These are phyloP conservation scores for Zygogramma bicolorata DNA, from an alignment of 2,888 invertebrate species.

Conservation along the genomic window DNA sequence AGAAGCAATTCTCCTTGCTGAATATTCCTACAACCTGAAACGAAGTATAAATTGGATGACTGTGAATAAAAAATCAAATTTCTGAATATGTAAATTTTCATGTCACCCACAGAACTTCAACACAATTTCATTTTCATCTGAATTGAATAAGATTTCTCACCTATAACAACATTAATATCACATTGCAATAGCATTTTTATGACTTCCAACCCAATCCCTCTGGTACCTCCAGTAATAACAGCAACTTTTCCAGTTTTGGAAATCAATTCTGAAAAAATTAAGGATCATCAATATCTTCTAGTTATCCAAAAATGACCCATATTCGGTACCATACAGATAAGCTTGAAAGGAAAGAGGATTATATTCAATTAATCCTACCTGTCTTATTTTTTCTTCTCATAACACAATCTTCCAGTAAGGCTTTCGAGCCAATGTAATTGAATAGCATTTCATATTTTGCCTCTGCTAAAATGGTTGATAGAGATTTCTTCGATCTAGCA, in stretches of 20 bases:
- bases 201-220: slow-evolving; percentile 86
- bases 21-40: slow-evolving; percentile 79
- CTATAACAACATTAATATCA: slow-evolving; percentile 81
- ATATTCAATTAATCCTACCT: slow-evolving; percentile 62
- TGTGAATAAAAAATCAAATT: no score
- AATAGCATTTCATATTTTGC: slow-evolving; percentile 71
- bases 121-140: no score
- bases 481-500: slow-evolving; percentile 69
- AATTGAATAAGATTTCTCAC: slow-evolving; percentile 67
- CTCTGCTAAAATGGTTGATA: slow-evolving; percentile 70
- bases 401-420: slow-evolving; percentile 73
- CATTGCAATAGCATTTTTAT: slow-evolving; percentile 81
- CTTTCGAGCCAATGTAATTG: slow-evolving; percentile 72
- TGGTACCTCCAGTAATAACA: slow-evolving; percentile 87
- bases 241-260: slow-evolving; percentile 76
- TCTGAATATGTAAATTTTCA: no score
- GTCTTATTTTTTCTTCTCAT: slow-evolving; percentile 71
- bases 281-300: neutral
- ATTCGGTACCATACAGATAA: neutral
- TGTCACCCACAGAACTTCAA: no score
- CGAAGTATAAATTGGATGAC: slow-evolving; percentile 2
- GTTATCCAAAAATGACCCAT: neutral
- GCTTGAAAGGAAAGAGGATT: no score
- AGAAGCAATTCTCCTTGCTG: slow-evolving; percentile 69
- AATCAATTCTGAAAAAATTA: slow-evolving; percentile 46